Evolutionary conservation across 2,797 vertebrate genomes (phyloP), one percentile per base, ranked within the genome.

Genomic region (Jordanella pulchra): DNA sequence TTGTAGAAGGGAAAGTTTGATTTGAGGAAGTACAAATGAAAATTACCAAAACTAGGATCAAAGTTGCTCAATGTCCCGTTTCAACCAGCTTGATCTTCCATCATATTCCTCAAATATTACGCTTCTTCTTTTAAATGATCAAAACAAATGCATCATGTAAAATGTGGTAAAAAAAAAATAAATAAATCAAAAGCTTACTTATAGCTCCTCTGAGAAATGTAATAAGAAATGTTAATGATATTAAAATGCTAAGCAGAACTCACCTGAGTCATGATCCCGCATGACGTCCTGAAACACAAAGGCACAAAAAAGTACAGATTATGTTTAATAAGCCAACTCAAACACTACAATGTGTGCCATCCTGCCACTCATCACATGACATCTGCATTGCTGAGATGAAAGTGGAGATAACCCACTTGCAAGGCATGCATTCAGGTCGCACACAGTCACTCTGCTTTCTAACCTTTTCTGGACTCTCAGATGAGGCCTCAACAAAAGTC

Each of bases 261-360:
- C 84, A 95, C 94, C 93, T 1, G 94, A 95, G 81, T 93, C 87
- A 21, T 93, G 91, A 88, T 93, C 88, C 53, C 91, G 93, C 90
- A 95, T 92, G 4, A 92, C 94, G 79, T 94, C 93, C 94, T 95
- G 67, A 28, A 84, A 35, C 73, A 64, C 21, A 82, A 9, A 72
- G 28, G 27, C 12, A 54, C 60, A 32, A 61, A 61, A 30, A 58
- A n/a, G 11, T 1, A 25, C 1, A 44, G 1, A 68, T 3, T 79
- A 28, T 50, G 6, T 21, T 51, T 28, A 48, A 75, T 84, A 28
- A 86, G 68, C 39, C 47, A 25, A 35, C 71, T 67, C 25, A 48
- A 72, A 74, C 45, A 48, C 1, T 23, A 25, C 42, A 53, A 21
- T 51, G 30, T 48, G 69, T 48, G 39, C 65, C 42, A 51, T 25